Conservation (phyloP, 2,113 vertebrate genomes). For the Malurus cyaneus region DNA sequence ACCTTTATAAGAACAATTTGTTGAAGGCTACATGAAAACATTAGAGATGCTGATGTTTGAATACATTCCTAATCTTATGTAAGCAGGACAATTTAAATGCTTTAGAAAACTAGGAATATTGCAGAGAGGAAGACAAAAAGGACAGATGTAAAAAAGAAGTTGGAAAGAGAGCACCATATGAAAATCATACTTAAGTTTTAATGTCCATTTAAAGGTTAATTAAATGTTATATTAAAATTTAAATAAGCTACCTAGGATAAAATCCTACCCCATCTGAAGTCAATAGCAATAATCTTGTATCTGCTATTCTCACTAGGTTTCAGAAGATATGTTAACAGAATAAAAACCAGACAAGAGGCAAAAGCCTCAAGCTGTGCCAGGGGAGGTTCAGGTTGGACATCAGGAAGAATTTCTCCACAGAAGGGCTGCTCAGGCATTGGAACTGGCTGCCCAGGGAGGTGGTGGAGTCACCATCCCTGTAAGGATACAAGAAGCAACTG, state of each 20-base stretch:
- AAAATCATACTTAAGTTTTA: conserved; percentile 35
- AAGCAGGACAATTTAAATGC: neutral
- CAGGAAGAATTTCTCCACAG: neutral
- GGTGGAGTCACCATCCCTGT: neutral
- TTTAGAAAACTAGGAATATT: neutral
- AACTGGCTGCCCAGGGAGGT: neutral
- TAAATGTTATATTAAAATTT: neutral
- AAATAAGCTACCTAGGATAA: neutral
- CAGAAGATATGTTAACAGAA: neutral
- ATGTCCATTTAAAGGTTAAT: neutral
- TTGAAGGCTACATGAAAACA: neutral
- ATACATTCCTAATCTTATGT: neutral
- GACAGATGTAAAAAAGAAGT: neutral
- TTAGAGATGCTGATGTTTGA: neutral
- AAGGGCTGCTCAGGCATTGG: neutral
- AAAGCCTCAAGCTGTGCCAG: neutral
- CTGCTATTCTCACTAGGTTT: neutral
- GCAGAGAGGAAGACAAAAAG: neutral
- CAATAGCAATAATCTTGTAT: neutral
- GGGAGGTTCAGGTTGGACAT: neutral
- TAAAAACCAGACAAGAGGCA: neutral
- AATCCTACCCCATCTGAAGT: neutral
- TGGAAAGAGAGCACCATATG: conserved; percentile 49
- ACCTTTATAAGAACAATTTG: neutral
- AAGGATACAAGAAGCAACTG: neutral